Base-by-base conservation (phyloP, 2,797 vertebrate species). In the Sebastes diaconus region DNA sequence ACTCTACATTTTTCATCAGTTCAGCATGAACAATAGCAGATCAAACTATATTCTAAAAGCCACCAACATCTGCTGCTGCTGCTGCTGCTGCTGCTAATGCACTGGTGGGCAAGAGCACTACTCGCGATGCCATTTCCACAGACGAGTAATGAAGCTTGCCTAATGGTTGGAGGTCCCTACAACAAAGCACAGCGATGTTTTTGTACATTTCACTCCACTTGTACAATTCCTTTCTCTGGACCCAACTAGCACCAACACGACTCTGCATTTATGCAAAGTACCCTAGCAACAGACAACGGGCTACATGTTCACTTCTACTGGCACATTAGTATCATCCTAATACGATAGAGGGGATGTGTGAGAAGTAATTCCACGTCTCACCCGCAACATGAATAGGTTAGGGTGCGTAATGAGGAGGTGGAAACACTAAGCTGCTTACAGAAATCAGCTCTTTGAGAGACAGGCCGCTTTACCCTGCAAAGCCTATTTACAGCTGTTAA, bases 381-480 rank as follows among this genome's bases (percentile, higher is more conserved):
- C 77, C 85, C 78, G 75, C 83, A 87, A 86, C 79, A 87, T 90
- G 91, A 94, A 94, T 88, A 91, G 90, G 92, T 93, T 91, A 90
- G 81, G 77, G 73, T 81, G 87, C 65, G 85, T 94, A 95, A 95
- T 94, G 91, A 94, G 94, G 90, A 95, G 93, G 92, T 93, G 93
- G 91, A 88, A 93, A 90, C 88, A 89, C 88, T 94, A 95, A 95
- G 94, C 94, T 72, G 92, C 94, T 95, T 95, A 94, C 24, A 84
- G 89, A 89, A 93, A 95, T 94, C 88, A 92, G 90, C 92, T 93
- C 88, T 94, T 88, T 92, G 90, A 93, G 86, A 92, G 91, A 92
- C 92, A 87, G 88, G 80, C 80, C 8, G 87, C 88, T 90, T 93
- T 92, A 85, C 79, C 75, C 77, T 61, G 82, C 68, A 94, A 94